Evolutionary conservation across 2,888 invertebrate species (phyloP).

Genomic region (Mantis religiosa): DNA sequence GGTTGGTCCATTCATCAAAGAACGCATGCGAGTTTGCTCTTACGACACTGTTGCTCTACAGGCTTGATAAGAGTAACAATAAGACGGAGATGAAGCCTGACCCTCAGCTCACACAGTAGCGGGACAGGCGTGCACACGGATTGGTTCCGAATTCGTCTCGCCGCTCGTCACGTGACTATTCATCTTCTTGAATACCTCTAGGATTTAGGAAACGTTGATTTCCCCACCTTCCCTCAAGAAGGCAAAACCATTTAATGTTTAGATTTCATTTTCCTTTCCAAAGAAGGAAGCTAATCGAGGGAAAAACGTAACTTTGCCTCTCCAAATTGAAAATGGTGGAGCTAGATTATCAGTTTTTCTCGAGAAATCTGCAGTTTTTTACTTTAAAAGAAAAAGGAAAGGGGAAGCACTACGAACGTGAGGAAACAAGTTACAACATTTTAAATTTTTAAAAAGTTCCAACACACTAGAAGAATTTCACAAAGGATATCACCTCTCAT

Average conservation of each 20-base stretch:
- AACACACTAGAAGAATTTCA: too few species aligned
- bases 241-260: background rate
- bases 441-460: too few species aligned
- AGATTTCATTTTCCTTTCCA: background rate
- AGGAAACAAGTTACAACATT: too few species aligned
- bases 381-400: too few species aligned
- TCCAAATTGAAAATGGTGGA: too few species aligned
- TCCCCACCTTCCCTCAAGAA: background rate
- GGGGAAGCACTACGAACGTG: too few species aligned
- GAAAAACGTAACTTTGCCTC: background rate
- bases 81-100: background rate
- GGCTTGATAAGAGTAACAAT: background rate
- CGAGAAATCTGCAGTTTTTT: too few species aligned
- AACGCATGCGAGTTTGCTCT: too few species aligned
- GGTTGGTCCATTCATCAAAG: too few species aligned
- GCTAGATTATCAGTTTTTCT: too few species aligned
- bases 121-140: conserved; percentile 1
- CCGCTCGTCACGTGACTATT: conserved; percentile 3
- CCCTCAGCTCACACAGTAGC: background rate
- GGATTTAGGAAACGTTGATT: background rate
- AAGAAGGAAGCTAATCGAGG: background rate
- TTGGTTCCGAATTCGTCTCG: conserved; percentile 13
- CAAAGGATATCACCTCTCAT: too few species aligned
- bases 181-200: background rate
- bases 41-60: background rate